A percentile compares a stretch with the other conserved stretches of the same genome.
Evolutionary conservation across 2,888 invertebrate species (phyloP).

Genomic region (Mongoloraphidia duomilia): DNA sequence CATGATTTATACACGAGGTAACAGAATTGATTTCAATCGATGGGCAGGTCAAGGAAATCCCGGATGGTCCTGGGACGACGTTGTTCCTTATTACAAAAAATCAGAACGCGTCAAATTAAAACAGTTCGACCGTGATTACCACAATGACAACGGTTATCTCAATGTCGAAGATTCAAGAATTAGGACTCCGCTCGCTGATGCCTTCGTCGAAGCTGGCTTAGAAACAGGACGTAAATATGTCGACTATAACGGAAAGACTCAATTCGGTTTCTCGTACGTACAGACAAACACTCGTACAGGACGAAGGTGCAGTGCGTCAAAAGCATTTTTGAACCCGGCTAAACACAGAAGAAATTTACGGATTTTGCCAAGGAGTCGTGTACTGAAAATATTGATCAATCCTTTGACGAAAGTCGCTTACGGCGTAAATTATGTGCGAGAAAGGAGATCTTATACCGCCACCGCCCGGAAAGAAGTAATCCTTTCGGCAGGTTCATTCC

Average conservation of each 20-base stretch:
- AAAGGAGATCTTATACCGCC: constrained; percentile 20
- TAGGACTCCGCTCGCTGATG: constrained; percentile 32
- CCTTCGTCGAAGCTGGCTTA: constrained; percentile 46
- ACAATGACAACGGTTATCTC: constrained; percentile 30
- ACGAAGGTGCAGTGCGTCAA: constrained; percentile 48
- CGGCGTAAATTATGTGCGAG: constrained; percentile 50
- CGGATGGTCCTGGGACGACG: constrained; percentile 36
- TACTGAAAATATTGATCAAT: constrained; percentile 51
- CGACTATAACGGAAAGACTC: constrained; percentile 52
- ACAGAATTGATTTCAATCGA: constrained; percentile 54
- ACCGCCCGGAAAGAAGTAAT: constrained; percentile 35
- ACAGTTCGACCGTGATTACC: constrained; percentile 23
- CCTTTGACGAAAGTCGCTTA: constrained; percentile 43
- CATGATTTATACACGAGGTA: constrained; percentile 45
- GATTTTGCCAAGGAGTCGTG: constrained; percentile 47
- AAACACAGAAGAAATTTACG: constrained; percentile 48
- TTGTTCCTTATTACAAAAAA: constrained; percentile 31
- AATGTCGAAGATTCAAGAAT: constrained; percentile 28
- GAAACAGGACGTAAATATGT: constrained; percentile 49
- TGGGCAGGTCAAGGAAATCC: constrained; percentile 41
- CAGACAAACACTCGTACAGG: constrained; percentile 46
- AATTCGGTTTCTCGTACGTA: constrained; percentile 49
- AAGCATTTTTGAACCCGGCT: constrained; percentile 45
- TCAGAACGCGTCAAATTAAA: constrained; percentile 27
- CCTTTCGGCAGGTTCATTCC: constrained; percentile 40